These are phyloP conservation scores for Gadopsis marmoratus DNA, from an alignment of 2,797 vertebrate genomes.

Conservation along the genomic window DNA sequence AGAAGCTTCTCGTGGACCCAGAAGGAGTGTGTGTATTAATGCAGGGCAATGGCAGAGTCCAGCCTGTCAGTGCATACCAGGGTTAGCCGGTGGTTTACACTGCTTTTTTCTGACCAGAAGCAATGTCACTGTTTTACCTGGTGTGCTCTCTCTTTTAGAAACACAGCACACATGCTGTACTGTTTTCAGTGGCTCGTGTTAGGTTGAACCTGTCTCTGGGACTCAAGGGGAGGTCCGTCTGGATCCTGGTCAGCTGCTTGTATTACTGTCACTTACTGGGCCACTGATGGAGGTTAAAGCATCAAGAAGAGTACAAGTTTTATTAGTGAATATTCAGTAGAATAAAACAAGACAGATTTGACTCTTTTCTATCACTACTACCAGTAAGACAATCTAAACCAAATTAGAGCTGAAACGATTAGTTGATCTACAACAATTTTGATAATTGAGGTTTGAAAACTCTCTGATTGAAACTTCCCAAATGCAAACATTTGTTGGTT, in stretches of 20 bases:
- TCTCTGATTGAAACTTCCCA: not conserved
- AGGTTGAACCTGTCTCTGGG: constrained; percentile 8
- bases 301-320: not conserved
- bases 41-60: not conserved
- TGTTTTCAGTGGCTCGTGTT: constrained; percentile 12
- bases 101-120: constrained; percentile 29
- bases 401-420: not conserved
- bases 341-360: not conserved
- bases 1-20: constrained; percentile 30
- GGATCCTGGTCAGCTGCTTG: constrained; percentile 44
- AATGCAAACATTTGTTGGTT: not conserved
- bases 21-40: constrained; percentile 35
- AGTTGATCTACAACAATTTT: too few species aligned
- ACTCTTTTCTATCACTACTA: not conserved
- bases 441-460: too few species aligned
- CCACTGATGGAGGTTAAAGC: constrained; percentile 7
- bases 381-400: not conserved
- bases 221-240: constrained; percentile 13
- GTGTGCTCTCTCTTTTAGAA: not conserved
- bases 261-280: constrained; percentile 18
- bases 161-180: not conserved
- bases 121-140: constrained; percentile 23
- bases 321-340: not conserved
- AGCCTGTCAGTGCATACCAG: constrained; percentile 20
- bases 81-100: constrained; percentile 30